phyloP scores from a whole-genome alignment of 2,113 vertebrate genomes.

The Ptychochromis oligacanthus region DNA sequence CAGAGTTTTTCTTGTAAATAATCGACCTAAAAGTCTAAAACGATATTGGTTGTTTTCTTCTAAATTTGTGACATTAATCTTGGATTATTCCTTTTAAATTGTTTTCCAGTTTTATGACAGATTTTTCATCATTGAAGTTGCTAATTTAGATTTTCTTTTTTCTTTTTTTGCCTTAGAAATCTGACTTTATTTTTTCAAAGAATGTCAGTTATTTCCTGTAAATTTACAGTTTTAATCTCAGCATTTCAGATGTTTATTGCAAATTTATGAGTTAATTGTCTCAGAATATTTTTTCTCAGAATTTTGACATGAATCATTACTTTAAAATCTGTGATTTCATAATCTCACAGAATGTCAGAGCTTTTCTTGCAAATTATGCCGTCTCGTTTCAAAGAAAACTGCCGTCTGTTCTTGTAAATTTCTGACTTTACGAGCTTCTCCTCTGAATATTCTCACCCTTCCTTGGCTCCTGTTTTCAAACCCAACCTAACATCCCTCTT shows the following conservation, averaged over 20 bases:
- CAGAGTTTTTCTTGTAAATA: not conserved
- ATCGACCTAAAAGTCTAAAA: not conserved
- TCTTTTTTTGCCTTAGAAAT: not conserved
- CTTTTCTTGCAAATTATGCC: not conserved
- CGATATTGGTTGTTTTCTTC: not conserved
- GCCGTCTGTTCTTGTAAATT: not conserved
- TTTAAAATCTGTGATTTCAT: not conserved
- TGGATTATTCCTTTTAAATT: too few species aligned
- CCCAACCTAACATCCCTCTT: not conserved
- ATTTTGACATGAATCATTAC: not conserved
- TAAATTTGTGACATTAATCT: too few species aligned
- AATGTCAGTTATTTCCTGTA: not conserved
- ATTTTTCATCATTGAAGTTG: too few species aligned
- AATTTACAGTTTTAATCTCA: not conserved
- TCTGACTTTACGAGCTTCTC: not conserved
- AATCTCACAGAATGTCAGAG: not conserved
- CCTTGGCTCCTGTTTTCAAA: not conserved
- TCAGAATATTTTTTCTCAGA: not conserved
- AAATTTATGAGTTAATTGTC: not conserved
- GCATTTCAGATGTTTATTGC: not conserved
- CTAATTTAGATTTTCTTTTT: too few species aligned
- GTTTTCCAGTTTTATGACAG: too few species aligned
- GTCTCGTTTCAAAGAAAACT: not conserved
- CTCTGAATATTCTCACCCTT: not conserved
- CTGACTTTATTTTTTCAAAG: not conserved